Evolutionary conservation across 2,888 invertebrate species (phyloP).

Genomic region (Acanthosoma haemorrhoidale): DNA sequence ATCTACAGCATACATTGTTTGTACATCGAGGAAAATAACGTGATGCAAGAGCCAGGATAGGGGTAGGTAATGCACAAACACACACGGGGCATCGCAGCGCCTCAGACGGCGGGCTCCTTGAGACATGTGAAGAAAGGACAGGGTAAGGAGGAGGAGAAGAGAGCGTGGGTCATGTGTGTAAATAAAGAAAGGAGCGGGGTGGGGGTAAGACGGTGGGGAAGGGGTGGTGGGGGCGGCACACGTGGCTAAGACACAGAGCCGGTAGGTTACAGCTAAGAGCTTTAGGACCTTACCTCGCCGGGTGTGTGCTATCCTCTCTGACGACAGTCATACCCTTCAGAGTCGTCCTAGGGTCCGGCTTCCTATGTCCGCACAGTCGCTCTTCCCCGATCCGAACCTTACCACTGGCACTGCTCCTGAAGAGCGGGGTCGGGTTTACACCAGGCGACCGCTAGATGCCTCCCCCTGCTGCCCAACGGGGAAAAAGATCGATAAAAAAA

Average conservation of each 20-base stretch:
- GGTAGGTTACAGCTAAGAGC: neutral
- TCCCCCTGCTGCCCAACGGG: slow-evolving; percentile 18
- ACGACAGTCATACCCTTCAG: neutral
- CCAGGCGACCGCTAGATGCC: slow-evolving; percentile 32
- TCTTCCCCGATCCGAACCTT: neutral
- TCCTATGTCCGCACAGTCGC: neutral
- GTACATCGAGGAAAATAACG: too few relatives aligned
- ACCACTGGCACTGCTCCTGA: neutral
- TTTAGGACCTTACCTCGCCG: neutral
- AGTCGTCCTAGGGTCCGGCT: neutral
- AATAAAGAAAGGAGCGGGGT: slow-evolving; percentile 9
- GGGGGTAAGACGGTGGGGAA: neutral
- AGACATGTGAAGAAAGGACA: too few relatives aligned
- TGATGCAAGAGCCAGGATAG: too few relatives aligned
- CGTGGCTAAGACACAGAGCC: neutral
- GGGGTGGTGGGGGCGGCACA: neutral
- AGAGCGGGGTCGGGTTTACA: too few relatives aligned
- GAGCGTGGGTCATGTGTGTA: slow-evolving; percentile 16
- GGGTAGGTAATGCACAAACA: too few relatives aligned
- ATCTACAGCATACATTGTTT: too few relatives aligned
- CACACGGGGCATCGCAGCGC: too few relatives aligned
- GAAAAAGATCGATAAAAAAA: slow-evolving; percentile 44
- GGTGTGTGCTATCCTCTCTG: neutral
- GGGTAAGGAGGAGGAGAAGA: slow-evolving; percentile 8
- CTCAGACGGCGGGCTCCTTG: neutral